A percentile compares a stretch with the other conserved stretches of the same genome.
These are phyloP conservation scores for Pangasius macronema DNA, from an alignment of 2,797 vertebrate species.

Conservation along the genomic window DNA sequence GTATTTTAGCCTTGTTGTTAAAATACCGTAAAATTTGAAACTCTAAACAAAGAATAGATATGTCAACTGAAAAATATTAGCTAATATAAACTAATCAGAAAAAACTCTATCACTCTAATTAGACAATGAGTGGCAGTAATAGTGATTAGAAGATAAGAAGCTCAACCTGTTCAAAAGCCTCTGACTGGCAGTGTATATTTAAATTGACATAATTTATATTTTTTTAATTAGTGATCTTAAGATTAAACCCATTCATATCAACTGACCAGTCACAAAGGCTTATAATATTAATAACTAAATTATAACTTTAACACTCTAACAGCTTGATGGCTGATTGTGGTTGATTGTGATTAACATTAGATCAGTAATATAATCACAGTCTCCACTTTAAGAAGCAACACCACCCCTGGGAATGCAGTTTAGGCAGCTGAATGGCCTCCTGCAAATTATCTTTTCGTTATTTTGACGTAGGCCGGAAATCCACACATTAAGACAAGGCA, in stretches of 20 bases:
- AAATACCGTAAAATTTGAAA: neutral
- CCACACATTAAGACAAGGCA: too few species aligned
- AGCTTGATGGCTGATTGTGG: neutral
- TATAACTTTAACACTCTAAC: neutral
- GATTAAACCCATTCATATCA: neutral
- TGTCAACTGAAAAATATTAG: neutral
- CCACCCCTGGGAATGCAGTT: constrained; percentile 7
- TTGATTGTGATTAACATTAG: neutral
- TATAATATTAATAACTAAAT: constrained; percentile 2
- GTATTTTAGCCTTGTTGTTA: neutral
- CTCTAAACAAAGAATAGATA: neutral
- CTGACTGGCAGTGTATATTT: constrained; percentile 1
- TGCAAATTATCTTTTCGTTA: too few species aligned
- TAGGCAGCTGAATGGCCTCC: constrained; percentile 27
- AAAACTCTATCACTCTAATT: neutral
- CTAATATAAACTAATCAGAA: neutral
- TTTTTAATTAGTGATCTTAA: constrained; percentile 3
- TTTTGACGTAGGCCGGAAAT: too few species aligned
- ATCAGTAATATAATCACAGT: neutral
- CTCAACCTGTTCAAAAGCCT: neutral
- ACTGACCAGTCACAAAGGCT: neutral
- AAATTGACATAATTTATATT: neutral
- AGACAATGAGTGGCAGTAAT: neutral
- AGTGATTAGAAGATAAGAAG: neutral
- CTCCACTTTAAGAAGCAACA: neutral